phyloP scores from a whole-genome alignment of 2,113 vertebrate genomes.

The Castor canadensis region DNA sequence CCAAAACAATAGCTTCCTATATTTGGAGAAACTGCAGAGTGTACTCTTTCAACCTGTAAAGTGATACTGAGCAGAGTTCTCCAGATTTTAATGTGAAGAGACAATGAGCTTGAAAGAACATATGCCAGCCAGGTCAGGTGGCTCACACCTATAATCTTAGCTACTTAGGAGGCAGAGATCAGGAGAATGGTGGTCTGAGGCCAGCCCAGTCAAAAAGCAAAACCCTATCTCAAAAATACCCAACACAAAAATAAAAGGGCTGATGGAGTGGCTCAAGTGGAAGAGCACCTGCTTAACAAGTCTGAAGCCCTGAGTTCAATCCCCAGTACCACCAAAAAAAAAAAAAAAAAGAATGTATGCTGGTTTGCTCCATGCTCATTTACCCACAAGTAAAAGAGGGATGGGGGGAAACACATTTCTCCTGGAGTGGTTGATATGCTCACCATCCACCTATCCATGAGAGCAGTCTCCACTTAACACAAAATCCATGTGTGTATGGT shows the following conservation, averaged over 20 bases:
- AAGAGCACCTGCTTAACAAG: no score
- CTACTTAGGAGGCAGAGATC: no score
- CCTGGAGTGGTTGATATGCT: accelerated
- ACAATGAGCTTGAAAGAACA: neutral
- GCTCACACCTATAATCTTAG: no score
- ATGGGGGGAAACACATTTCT: neutral
- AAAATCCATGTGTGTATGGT: neutral
- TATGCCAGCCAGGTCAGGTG: no score
- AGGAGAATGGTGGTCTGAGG: no score
- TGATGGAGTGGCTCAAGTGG: no score
- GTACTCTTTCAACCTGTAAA: neutral
- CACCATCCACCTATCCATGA: neutral
- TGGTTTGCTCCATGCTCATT: neutral
- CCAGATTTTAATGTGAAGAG: neutral
- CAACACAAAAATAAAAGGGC: no score
- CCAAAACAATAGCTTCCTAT: neutral
- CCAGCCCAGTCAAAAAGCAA: no score
- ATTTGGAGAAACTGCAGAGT: neutral
- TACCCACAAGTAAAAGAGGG: neutral
- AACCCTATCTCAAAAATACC: no score
- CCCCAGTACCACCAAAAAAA: no score
- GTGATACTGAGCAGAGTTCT: neutral
- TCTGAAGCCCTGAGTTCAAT: no score
- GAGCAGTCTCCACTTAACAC: neutral
- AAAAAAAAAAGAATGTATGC: neutral